Evolutionary conservation across 2,797 vertebrate genomes (phyloP), one percentile per base, ranked within the genome.

Genomic region (Xiphophorus birchmanni): DNA sequence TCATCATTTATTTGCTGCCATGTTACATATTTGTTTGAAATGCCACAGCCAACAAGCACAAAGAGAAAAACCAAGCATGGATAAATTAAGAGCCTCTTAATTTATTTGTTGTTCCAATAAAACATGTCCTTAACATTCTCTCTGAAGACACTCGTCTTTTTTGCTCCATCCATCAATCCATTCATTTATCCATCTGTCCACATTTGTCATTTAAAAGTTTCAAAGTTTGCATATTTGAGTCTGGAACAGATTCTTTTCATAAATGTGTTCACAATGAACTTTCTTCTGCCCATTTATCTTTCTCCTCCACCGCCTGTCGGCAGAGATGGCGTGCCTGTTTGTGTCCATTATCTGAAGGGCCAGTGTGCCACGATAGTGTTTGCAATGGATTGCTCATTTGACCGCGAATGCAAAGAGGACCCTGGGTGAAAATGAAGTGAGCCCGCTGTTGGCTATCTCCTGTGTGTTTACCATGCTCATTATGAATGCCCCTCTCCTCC

Each of bases 21-120:
- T 93, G 93, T 94, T 94, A 94, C 93, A 95, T 89, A 81, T 89
- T 80, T 83, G 86, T 91, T 88, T 88, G 86, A 85, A 35, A 71
- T 73, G 82, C 78, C 77, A 72, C 47, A 69, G 40, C n/a, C 42
- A 13, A 26, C 18, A 76, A 40, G 29, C 75, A 69, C 21, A 76
- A 80, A 81, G 75, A 74, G 29, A 63, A 56, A 75, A 80, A 44
- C 29, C 4, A 79, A 91, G 76, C 88, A 90, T 90, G 89, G 87
- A 90, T 88, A 88, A 89, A 80, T 87, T 88, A 86, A 90, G 56
- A 77, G 75, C 74, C 60, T 84, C 79, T 79, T 86, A 82, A 89
- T 93, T 88, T 92, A 87, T 54, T 86, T 92, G 88, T 92, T 89
- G 79, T 87, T 87, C 88, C 86, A 94, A 93, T 93, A 92, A 95